A percentile compares a stretch with the other conserved stretches of the same genome.
These are phyloP conservation scores for Nemurella pictetii DNA, from an alignment of 2,888 invertebrate species.

Conservation along the genomic window DNA sequence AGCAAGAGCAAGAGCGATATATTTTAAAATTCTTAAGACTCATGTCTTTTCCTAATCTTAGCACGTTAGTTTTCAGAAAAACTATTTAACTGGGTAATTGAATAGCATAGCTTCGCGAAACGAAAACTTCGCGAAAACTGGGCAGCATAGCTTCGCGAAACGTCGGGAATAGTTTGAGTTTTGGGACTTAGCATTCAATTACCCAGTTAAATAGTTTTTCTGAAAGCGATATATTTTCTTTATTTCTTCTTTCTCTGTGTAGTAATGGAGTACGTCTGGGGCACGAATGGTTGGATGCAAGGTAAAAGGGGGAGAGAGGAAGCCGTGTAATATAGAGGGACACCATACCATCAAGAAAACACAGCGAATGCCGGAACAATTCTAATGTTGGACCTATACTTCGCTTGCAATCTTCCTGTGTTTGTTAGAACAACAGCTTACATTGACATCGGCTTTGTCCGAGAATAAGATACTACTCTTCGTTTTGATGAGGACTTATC, in stretches of 20 bases:
- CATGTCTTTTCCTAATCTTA: too few relatives aligned
- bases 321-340: constrained; percentile 24
- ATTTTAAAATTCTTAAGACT: too few relatives aligned
- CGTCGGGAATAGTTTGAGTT: too few relatives aligned
- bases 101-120: too few relatives aligned
- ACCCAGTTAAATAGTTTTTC: too few relatives aligned
- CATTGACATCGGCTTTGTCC: constrained; percentile 10
- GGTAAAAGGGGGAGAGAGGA: constrained; percentile 1
- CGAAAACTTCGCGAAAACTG: too few relatives aligned
- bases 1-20: too few relatives aligned
- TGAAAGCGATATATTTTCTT: constrained; percentile 31
- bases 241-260: constrained; percentile 21
- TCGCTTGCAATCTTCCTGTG: not conserved
- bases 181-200: too few relatives aligned
- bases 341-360: constrained; percentile 4
- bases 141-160: too few relatives aligned
- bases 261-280: constrained; percentile 25
- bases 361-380: not conserved
- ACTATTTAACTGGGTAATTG: too few relatives aligned
- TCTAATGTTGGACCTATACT: not conserved
- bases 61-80: too few relatives aligned
- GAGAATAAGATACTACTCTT: not conserved
- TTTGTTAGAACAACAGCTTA: constrained; percentile 2
- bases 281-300: not conserved
- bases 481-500: constrained; percentile 3